phyloP scores from a whole-genome alignment of 1,140 invertebrate genomes.

The Lamellibrachia luymesi region DNA sequence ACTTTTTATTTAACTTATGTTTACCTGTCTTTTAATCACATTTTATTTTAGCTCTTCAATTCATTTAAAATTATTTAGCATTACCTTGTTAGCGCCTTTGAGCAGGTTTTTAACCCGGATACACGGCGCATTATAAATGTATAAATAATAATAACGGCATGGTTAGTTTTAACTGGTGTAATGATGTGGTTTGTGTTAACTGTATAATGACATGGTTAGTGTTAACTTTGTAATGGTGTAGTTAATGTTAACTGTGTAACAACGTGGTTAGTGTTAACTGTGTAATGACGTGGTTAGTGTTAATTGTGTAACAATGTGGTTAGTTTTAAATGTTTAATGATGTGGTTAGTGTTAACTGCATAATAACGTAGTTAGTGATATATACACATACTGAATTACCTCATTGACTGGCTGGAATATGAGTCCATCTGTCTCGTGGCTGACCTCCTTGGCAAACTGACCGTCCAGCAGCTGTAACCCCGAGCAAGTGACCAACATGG shows the following conservation, averaged over 20 bases:
- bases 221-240: too few relatives aligned
- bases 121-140: background rate
- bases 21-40: too few relatives aligned
- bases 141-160: background rate
- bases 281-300: background rate
- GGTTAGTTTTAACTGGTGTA: background rate
- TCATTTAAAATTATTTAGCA: too few relatives aligned
- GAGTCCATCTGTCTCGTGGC: constrained; percentile 95
- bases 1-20: too few relatives aligned
- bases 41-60: too few relatives aligned
- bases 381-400: constrained; percentile 43
- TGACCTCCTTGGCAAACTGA: constrained; percentile 80
- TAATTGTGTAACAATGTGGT: background rate
- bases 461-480: constrained; percentile 69
- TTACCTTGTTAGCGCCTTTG: too few relatives aligned
- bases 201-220: too few relatives aligned
- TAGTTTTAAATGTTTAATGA: background rate
- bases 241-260: too few relatives aligned
- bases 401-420: constrained; percentile 93
- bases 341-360: too few relatives aligned
- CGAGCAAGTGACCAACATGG: background rate
- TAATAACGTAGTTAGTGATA: background rate
- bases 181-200: too few relatives aligned
- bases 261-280: background rate
- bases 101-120: too few relatives aligned